These are phyloP conservation scores for Caranx melampygus DNA, from an alignment of 2,113 vertebrate genomes.

Conservation along the genomic window DNA sequence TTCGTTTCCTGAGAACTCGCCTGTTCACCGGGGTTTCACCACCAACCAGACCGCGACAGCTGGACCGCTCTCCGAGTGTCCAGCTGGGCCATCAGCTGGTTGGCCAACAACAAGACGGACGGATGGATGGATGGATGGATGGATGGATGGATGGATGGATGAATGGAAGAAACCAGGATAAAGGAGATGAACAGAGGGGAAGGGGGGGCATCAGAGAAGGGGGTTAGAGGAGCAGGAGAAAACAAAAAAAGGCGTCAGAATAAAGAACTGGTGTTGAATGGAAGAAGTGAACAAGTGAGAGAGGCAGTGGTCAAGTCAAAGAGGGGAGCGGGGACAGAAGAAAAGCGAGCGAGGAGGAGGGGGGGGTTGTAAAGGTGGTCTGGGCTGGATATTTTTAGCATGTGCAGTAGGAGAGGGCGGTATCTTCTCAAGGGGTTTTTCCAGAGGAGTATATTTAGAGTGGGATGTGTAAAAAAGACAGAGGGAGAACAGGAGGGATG, in stretches of 20 bases:
- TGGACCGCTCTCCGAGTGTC: constrained; percentile 15
- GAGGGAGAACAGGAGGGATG: constrained; percentile 77
- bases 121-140: constrained; percentile 9
- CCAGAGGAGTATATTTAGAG: constrained; percentile 85
- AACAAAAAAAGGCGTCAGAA: constrained; percentile 8
- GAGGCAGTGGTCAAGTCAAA: background rate
- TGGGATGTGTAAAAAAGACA: constrained; percentile 73
- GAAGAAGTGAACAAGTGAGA: constrained; percentile 31
- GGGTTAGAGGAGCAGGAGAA: constrained; percentile 2
- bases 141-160: constrained; percentile 8
- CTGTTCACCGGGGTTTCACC: constrained; percentile 42
- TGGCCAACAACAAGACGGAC: background rate
- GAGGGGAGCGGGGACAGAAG: constrained; percentile 28
- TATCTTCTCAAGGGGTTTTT: constrained; percentile 83
- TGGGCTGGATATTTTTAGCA: constrained; percentile 82
- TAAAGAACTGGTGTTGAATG: constrained; percentile 42
- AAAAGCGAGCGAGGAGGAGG: constrained; percentile 27
- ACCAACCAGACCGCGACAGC: constrained; percentile 24
- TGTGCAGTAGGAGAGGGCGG: constrained; percentile 74
- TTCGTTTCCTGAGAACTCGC: constrained; percentile 55
- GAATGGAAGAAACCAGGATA: background rate
- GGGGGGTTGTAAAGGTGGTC: constrained; percentile 66
- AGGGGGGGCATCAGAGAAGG: background rate
- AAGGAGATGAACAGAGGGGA: background rate
- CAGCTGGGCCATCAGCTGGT: constrained; percentile 30